Evolutionary conservation across 1,140 invertebrate genomes (phyloP).

Genomic region (Hylyphantes graminicola): DNA sequence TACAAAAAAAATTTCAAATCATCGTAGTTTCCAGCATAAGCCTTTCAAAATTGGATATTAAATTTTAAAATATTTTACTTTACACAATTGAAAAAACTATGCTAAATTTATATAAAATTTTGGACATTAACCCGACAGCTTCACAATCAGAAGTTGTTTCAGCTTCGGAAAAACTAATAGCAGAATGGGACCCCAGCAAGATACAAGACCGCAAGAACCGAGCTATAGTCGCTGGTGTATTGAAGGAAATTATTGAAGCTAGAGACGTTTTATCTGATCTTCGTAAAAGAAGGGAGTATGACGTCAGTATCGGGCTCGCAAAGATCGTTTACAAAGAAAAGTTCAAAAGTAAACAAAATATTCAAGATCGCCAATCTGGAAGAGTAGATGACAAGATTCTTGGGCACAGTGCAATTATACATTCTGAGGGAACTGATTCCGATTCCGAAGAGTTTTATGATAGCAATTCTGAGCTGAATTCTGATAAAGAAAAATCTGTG

Average conservation of each 20-base stretch:
- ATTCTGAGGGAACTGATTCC: too few species aligned
- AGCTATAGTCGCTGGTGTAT: neutral
- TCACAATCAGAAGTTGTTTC: neutral
- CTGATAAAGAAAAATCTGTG: too few species aligned
- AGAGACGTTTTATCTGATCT: neutral
- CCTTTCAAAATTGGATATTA: neutral
- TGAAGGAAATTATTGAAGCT: slow-evolving; percentile 8
- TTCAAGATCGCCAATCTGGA: too few species aligned
- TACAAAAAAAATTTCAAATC: neutral
- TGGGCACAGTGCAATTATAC: too few species aligned
- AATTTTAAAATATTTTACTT: neutral
- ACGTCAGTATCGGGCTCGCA: slow-evolving; percentile 9
- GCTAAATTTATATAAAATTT: slow-evolving; percentile 19
- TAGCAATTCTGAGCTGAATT: too few species aligned
- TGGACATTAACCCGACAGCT: neutral
- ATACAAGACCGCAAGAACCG: neutral
- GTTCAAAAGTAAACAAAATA: too few species aligned
- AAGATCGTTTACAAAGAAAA: neutral
- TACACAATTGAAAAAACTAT: neutral
- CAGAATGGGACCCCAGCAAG: neutral
- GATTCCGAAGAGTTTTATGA: too few species aligned
- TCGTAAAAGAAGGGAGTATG: neutral
- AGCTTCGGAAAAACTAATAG: neutral
- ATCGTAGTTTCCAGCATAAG: neutral
- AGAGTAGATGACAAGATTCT: too few species aligned